These are phyloP conservation scores for Astreopora myriophthalma DNA, from an alignment of 64 coral and sea anemone genomes.

Conservation along the genomic window DNA sequence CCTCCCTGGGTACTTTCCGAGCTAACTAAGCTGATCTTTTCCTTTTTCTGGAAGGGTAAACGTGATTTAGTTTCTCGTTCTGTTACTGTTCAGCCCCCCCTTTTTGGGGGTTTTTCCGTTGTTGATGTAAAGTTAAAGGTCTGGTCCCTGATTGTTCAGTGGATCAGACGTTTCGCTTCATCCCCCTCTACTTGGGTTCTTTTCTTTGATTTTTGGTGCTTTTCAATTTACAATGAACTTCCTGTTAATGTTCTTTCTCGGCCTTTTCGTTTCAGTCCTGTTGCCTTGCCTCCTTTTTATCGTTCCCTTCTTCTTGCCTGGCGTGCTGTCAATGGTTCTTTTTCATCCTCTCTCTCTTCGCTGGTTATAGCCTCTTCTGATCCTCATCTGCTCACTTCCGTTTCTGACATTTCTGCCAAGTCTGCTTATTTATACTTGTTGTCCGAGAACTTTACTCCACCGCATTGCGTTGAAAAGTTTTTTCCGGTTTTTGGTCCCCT, in stretches of 20 bases:
- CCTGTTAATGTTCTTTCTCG: neutral
- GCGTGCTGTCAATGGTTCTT: too few species aligned
- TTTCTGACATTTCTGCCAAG: too few species aligned
- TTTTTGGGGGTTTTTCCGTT: neutral
- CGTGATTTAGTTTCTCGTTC: neutral
- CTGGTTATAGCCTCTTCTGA: too few species aligned
- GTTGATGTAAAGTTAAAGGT: neutral
- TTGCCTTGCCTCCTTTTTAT: neutral
- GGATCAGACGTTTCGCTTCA: neutral
- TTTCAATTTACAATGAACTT: too few species aligned
- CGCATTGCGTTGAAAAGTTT: too few species aligned
- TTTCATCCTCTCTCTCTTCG: too few species aligned
- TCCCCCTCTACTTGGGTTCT: neutral
- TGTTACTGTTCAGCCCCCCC: neutral
- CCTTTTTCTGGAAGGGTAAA: slow-evolving; percentile 5
- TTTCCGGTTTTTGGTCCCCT: too few species aligned
- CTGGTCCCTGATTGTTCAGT: neutral
- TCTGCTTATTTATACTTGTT: too few species aligned
- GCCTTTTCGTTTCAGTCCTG: neutral
- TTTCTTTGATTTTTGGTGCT: neutral
- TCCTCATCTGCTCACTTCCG: too few species aligned
- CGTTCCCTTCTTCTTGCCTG: too few species aligned
- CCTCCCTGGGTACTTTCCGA: neutral
- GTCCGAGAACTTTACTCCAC: too few species aligned
- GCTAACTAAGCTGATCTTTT: neutral